Evolutionary conservation across 2,113 vertebrate genomes (phyloP).

Genomic region (Leptobrachium leishanense): DNA sequence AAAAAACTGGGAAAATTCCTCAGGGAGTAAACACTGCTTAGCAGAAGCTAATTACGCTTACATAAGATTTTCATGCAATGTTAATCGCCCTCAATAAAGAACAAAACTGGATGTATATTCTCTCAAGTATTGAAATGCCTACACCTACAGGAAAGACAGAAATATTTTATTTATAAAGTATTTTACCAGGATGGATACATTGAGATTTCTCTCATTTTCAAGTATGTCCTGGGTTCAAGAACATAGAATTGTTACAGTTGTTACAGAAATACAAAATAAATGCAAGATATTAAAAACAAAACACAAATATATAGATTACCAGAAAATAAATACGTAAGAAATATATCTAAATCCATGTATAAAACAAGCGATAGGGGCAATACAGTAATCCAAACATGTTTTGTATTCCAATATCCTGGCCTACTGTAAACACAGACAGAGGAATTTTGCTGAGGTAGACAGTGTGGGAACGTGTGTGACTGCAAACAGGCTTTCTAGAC

Average conservation of each 20-base stretch:
- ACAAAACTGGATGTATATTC: constrained; percentile 12
- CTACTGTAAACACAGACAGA: constrained; percentile 51
- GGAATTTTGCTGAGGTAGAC: constrained; percentile 58
- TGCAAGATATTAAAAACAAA: too few relatives aligned
- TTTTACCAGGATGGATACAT: too few relatives aligned
- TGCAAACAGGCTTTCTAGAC: constrained; percentile 51
- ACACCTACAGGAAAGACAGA: not conserved
- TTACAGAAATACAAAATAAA: too few relatives aligned
- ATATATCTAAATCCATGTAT: not conserved
- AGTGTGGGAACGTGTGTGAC: constrained; percentile 54
- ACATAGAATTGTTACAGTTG: too few relatives aligned
- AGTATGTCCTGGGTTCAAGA: too few relatives aligned
- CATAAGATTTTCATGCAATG: constrained; percentile 29
- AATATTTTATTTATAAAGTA: not conserved
- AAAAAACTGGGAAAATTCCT: not conserved
- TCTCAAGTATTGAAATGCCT: constrained; percentile 11
- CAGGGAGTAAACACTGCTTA: constrained; percentile 12
- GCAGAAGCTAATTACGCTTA: constrained; percentile 23
- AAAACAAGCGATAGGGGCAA: constrained; percentile 4
- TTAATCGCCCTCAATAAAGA: constrained; percentile 25
- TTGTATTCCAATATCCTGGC: constrained; percentile 42
- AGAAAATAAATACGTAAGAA: too few relatives aligned
- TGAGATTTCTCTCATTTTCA: too few relatives aligned
- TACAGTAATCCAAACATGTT: constrained; percentile 39
- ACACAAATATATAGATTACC: too few relatives aligned